Conservation (phyloP, 1,140 invertebrate species). For the Ptiloglossa arizonensis region DNA sequence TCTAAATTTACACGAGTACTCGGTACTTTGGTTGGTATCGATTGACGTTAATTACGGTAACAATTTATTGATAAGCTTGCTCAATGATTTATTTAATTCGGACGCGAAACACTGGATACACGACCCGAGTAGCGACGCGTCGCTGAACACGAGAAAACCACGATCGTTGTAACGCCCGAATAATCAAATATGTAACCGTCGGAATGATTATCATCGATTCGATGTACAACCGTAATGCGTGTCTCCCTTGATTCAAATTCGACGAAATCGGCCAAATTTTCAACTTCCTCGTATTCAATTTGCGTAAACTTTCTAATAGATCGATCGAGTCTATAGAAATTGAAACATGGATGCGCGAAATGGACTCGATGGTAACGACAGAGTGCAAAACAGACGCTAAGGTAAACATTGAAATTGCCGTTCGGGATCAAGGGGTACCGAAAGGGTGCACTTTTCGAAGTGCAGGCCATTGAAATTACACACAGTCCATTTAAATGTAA, state of each 20-base stretch:
- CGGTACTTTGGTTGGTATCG: neutral
- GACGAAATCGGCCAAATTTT: neutral
- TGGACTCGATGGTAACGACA: too few relatives aligned
- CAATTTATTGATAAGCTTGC: neutral
- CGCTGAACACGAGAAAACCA: neutral
- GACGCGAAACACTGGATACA: neutral
- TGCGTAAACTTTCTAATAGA: too few relatives aligned
- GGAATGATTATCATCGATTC: neutral
- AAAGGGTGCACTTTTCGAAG: conserved; percentile 1
- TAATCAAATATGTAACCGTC: neutral
- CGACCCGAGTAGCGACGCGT: neutral
- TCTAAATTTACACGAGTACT: neutral
- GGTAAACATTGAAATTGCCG: neutral
- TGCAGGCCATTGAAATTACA: conserved; percentile 7
- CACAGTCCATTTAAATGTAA: conserved; percentile 35
- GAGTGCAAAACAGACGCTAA: neutral
- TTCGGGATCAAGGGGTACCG: neutral
- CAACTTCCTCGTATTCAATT: too few relatives aligned
- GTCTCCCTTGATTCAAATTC: neutral
- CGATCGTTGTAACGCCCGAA: too few relatives aligned
- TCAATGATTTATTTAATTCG: conserved; percentile 28
- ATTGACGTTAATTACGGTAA: neutral
- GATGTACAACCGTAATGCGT: neutral
- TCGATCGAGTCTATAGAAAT: too few relatives aligned
- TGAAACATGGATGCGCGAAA: too few relatives aligned